Conservation (phyloP, 1,140 invertebrate genomes). For the Brachionus paranguensis region DNA sequence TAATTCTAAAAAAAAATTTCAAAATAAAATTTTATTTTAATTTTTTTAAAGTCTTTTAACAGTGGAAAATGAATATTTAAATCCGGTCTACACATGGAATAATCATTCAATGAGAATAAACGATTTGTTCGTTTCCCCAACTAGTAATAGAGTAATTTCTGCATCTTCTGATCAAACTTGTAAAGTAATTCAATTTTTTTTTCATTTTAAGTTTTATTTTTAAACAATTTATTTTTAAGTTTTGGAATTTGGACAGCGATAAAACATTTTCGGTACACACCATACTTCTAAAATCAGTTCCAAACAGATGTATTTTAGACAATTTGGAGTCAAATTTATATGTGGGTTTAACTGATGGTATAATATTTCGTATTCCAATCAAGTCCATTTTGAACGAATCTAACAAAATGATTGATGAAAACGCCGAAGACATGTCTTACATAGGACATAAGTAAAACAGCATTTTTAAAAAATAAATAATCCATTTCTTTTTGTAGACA, state of each 20-base stretch:
- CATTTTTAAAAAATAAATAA: background rate
- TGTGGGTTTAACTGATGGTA: background rate
- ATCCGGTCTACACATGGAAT: constrained; percentile 10
- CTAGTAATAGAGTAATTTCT: constrained; percentile 20
- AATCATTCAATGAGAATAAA: constrained; percentile 40
- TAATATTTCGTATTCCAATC: background rate
- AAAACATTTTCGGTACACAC: background rate
- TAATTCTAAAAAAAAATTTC: background rate
- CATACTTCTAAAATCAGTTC: background rate
- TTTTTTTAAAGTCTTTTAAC: background rate
- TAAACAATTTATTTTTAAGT: background rate
- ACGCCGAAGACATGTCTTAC: background rate
- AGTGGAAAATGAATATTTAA: constrained; percentile 24
- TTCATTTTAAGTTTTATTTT: background rate
- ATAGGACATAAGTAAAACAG: constrained; percentile 21
- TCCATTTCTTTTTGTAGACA: background rate
- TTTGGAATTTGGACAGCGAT: constrained; percentile 17
- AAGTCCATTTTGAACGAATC: background rate
- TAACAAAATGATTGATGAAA: constrained; percentile 19
- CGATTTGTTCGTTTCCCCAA: constrained; percentile 1
- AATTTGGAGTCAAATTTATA: constrained; percentile 14
- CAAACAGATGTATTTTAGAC: constrained; percentile 3
- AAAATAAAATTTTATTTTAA: background rate
- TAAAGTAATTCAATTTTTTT: background rate
- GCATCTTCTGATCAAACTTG: constrained; percentile 31